Evolutionary conservation across 2,797 vertebrate genomes (phyloP).

Genomic region (Serranus cabrilla): DNA sequence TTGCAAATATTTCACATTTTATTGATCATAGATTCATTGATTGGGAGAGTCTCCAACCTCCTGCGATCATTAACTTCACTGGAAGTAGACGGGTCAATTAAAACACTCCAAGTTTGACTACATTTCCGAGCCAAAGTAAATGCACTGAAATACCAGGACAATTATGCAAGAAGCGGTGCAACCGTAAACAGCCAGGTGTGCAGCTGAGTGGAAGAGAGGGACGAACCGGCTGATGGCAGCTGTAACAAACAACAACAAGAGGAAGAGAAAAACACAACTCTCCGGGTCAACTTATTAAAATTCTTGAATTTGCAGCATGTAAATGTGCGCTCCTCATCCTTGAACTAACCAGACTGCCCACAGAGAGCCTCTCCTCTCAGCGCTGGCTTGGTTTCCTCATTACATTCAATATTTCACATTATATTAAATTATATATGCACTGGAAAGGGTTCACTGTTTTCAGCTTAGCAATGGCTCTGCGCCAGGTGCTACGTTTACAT

Average conservation of each 20-base stretch:
- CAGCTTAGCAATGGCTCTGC: not conserved
- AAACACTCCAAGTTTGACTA: not conserved
- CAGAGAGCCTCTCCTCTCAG: slow-evolving; percentile 17
- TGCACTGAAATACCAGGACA: not conserved
- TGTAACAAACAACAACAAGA: slow-evolving; percentile 12
- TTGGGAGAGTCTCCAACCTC: not conserved
- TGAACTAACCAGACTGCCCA: slow-evolving; percentile 31
- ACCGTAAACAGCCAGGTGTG: slow-evolving; percentile 4
- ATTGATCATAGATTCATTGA: no score
- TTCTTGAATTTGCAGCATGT: slow-evolving; percentile 29
- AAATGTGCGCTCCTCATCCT: slow-evolving; percentile 19
- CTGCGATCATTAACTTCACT: no score
- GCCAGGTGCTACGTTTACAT: slow-evolving; percentile 25
- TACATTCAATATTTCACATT: slow-evolving; percentile 63
- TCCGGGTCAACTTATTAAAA: slow-evolving; percentile 32
- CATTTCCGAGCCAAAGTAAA: not conserved
- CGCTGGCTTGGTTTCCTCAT: slow-evolving; percentile 42
- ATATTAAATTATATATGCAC: slow-evolving; percentile 49
- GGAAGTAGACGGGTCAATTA: not conserved
- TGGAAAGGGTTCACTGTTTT: not conserved
- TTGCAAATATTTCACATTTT: no score
- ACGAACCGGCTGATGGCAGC: not conserved
- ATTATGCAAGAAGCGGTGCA: not conserved
- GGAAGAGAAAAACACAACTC: slow-evolving; percentile 8
- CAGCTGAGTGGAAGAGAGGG: not conserved